A percentile compares a stretch with the other conserved stretches of the same genome.
These are phyloP conservation scores for Rhabdomys pumilio DNA, from an alignment of 2,797 vertebrate genomes.

Conservation along the genomic window DNA sequence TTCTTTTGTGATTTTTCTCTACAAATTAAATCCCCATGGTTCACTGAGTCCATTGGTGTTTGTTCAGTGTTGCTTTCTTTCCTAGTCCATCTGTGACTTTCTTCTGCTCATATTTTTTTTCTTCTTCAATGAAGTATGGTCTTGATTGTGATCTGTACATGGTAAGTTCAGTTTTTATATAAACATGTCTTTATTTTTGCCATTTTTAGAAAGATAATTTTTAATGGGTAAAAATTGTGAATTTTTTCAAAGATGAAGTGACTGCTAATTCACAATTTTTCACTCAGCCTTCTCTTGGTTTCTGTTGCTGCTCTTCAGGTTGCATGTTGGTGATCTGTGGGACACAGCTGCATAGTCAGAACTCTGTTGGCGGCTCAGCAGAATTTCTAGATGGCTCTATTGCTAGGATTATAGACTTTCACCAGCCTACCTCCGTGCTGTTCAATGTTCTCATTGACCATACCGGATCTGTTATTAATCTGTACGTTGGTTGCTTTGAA, in stretches of 20 bases:
- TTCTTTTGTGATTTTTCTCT: not conserved
- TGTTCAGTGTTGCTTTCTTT: not conserved
- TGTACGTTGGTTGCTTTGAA: not conserved
- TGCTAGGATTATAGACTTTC: not conserved
- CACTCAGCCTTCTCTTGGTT: not conserved
- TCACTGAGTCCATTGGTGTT: not conserved
- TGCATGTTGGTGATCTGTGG: not conserved
- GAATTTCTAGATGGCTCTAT: not conserved
- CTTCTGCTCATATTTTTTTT: conserved; percentile 9
- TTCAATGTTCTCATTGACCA: not conserved
- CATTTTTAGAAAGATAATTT: not conserved
- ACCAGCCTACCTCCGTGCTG: not conserved
- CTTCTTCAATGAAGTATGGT: not conserved
- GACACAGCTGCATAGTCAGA: not conserved
- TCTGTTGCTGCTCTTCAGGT: not conserved
- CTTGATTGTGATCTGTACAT: not conserved
- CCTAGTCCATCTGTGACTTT: not conserved
- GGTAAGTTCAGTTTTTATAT: conserved; percentile 26
- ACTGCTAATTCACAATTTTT: not conserved
- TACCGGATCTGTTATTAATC: not conserved
- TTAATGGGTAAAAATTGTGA: not conserved
- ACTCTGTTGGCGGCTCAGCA: not conserved
- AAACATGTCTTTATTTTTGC: conserved; percentile 24
- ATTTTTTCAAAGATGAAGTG: not conserved
- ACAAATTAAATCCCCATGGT: not conserved